phyloP scores from a whole-genome alignment of 2,797 vertebrate species.

The Antrozous pallidus region DNA sequence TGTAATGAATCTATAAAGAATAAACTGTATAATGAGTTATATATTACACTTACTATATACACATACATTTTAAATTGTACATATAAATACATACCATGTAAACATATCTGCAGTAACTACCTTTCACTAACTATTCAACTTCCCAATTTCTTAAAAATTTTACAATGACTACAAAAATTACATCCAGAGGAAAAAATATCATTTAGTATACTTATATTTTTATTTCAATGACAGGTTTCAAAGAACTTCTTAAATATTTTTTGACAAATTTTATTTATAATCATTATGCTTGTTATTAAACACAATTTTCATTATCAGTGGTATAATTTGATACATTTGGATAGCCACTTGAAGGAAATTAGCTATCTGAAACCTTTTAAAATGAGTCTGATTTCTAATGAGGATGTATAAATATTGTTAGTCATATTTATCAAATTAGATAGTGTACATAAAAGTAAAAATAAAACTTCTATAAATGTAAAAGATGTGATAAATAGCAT shows the following conservation, averaged over 20 bases:
- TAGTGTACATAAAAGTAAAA: conserved; percentile 36
- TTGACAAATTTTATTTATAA: conserved; percentile 42
- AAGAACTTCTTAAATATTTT: conserved; percentile 33
- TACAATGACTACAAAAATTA: background rate
- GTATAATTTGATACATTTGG: conserved; percentile 22
- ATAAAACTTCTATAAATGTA: conserved; percentile 30
- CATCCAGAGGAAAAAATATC: conserved; percentile 47
- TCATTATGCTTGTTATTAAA: conserved; percentile 7
- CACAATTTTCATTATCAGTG: background rate
- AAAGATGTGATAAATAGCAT: conserved; percentile 28
- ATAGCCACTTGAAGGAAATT: conserved; percentile 47
- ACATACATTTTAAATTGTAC: conserved; percentile 29
- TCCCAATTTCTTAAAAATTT: conserved; percentile 50
- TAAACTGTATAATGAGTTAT: conserved; percentile 36
- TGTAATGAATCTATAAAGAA: conserved; percentile 53
- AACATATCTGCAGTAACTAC: conserved; percentile 19
- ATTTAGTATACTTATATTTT: conserved; percentile 39
- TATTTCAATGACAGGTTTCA: conserved; percentile 58
- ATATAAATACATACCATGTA: conserved; percentile 26
- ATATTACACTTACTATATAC: background rate
- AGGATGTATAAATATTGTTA: conserved; percentile 42
- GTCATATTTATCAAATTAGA: conserved; percentile 47
- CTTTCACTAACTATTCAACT: background rate
- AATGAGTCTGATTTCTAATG: conserved; percentile 52
- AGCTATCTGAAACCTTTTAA: conserved; percentile 66